Percentiles rank a stretch among this genome's conserved stretches.
These are phyloP conservation scores for Apamea sordens DNA, from an alignment of 2,888 invertebrate species.

Conservation along the genomic window DNA sequence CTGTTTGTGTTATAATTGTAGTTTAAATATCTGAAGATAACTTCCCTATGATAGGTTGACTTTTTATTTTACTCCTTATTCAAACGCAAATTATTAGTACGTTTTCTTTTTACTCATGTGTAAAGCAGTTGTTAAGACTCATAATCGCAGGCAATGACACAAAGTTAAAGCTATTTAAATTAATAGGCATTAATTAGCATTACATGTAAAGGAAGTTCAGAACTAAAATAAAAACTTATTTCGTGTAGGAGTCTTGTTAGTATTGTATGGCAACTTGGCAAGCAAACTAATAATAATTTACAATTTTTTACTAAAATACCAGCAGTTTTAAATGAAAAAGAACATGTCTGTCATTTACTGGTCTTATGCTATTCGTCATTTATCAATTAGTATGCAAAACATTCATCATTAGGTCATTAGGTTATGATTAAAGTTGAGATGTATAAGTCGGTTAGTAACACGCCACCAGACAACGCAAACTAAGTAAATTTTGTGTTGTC, in stretches of 20 bases:
- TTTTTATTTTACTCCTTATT: neutral
- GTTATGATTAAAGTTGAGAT: constrained; percentile 16
- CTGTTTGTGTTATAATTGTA: neutral
- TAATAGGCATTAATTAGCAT: constrained; percentile 7
- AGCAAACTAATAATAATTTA: constrained; percentile 14
- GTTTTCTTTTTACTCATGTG: constrained; percentile 5
- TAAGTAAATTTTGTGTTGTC: neutral
- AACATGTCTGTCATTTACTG: neutral
- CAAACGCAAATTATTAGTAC: neutral
- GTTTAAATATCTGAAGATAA: neutral
- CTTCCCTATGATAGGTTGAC: neutral
- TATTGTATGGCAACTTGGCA: neutral
- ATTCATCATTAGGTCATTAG: neutral
- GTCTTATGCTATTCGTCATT: neutral
- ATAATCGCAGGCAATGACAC: constrained; percentile 2
- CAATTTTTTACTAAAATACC: neutral
- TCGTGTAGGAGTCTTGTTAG: constrained; percentile 6
- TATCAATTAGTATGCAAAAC: constrained; percentile 14
- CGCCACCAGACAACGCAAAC: constrained; percentile 3
- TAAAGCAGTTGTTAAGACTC: neutral
- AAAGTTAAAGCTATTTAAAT: constrained; percentile 19
- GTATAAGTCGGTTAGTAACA: constrained; percentile 14
- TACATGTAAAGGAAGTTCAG: constrained; percentile 2
- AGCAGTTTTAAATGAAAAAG: neutral
- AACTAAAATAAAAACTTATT: constrained; percentile 23